Percentiles rank a stretch among this genome's conserved stretches.
Evolutionary conservation across 2,888 invertebrate species (phyloP).

Genomic region (Carpatolechia fugitivella): DNA sequence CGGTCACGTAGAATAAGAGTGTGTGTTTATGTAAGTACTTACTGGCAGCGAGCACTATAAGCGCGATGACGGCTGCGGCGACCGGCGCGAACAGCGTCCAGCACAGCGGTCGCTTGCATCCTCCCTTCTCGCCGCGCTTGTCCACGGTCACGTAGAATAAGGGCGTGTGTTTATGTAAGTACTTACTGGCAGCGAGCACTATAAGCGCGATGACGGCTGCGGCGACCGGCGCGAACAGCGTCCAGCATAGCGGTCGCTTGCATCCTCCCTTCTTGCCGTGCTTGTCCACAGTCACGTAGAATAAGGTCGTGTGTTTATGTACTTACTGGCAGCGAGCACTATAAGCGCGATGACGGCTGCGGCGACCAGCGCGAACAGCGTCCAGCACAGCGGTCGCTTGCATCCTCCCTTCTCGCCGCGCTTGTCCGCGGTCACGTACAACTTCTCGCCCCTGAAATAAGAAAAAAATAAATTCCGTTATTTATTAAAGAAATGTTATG

Average conservation of each 20-base stretch:
- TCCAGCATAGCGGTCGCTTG: slow-evolving; percentile 86
- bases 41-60: slow-evolving; percentile 88
- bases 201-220: slow-evolving; percentile 84
- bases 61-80: slow-evolving; percentile 82
- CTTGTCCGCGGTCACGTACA: slow-evolving; percentile 87
- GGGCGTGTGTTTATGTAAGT: no score
- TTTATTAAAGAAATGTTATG: no score
- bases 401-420: slow-evolving; percentile 84
- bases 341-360: slow-evolving; percentile 84
- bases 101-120: slow-evolving; percentile 84
- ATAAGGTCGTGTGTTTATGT: no score
- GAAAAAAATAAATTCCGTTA: neutral
- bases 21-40: no score
- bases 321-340: slow-evolving; percentile 87
- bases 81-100: slow-evolving; percentile 84
- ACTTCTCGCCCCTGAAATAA: slow-evolving; percentile 85
- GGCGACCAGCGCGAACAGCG: slow-evolving; percentile 81
- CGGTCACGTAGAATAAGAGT: no score
- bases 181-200: slow-evolving; percentile 87
- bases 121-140: slow-evolving; percentile 84
- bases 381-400: slow-evolving; percentile 86
- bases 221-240: slow-evolving; percentile 81
- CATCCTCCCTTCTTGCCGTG: slow-evolving; percentile 84
- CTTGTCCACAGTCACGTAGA: no score
- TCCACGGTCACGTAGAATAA: no score